Base-by-base conservation (phyloP, 2,888 invertebrate species). In the Perdita meconis region DNA sequence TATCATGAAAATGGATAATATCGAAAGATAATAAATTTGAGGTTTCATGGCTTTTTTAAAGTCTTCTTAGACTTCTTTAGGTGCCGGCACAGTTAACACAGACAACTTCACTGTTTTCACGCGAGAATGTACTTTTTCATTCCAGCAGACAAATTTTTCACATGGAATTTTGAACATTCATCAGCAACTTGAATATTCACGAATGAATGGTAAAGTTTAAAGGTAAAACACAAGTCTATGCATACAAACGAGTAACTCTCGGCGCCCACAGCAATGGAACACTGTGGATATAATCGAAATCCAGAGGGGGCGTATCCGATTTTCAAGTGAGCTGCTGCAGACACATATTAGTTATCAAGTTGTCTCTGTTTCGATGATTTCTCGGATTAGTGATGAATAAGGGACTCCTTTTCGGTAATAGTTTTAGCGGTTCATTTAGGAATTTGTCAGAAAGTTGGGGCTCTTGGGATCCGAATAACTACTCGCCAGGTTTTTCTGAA, bases 241-340 rank as follows among this genome's bases (percentile, higher is more conserved):
- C 16, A 24, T 34, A 26, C 22, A 61, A 53, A 60, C 57, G 55
- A 61, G 63, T 47, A 50, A 47, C 26, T 12, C 38, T 51, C 4
- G 10, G 10, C 12, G 6, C 30, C 13, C 8, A n/a, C n/a, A 42
- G 36, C 50, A 50, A 51, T 60, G 38, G 63, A 56, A 50, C 72
- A 72, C 72, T 78, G 61, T 47, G 60, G 2, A 50, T 24, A 42
- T 78, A 70, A 82, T 77, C 71, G 64, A 51, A 42, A 57, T 67
- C 44, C 16, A 66, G 60, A 44, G 74, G 82, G 80, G 84, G 84
- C 85, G 84, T 84, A 40, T 36, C 72, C 66, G 78, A 77, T 77
- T 71, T 53, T 61, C 38, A n/a, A 38, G 19, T 8, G 8, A 19
- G 50, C 80, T 66, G 78, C 53, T 40, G 4, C 67, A n/a, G 67